Conservation (phyloP, 2,113 vertebrate genomes). For the Mesembrinibis cayennensis region DNA sequence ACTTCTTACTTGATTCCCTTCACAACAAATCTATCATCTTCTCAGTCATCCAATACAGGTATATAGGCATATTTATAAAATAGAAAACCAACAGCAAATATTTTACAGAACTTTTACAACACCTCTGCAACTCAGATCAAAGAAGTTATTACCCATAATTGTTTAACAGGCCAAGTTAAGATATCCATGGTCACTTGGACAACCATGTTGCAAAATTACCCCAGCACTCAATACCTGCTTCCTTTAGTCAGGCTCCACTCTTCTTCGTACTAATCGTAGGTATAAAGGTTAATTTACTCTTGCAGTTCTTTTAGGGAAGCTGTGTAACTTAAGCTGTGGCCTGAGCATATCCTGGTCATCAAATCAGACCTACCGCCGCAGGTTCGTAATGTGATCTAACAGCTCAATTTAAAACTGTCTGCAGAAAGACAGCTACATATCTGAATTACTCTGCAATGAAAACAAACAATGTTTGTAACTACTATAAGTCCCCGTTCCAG, state of each 20-base stretch:
- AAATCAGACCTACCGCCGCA: neutral
- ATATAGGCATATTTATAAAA: neutral
- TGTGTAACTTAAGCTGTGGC: neutral
- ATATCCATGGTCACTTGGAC: neutral
- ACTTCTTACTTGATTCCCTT: neutral
- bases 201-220: neutral
- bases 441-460: neutral
- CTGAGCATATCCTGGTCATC: neutral
- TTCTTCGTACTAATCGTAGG: neutral
- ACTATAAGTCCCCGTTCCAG: neutral
- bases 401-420: neutral
- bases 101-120: neutral
- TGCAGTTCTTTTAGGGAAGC: neutral
- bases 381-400: neutral
- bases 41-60: neutral
- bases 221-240: neutral
- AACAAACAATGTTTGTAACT: neutral
- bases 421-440: neutral
- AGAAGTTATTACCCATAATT: neutral
- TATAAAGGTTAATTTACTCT: neutral
- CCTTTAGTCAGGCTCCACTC: neutral
- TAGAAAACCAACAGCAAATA: neutral
- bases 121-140: neutral
- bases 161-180: neutral
- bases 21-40: neutral